phyloP scores from a whole-genome alignment of 2,888 invertebrate genomes.

The Drosophila quinaria region DNA sequence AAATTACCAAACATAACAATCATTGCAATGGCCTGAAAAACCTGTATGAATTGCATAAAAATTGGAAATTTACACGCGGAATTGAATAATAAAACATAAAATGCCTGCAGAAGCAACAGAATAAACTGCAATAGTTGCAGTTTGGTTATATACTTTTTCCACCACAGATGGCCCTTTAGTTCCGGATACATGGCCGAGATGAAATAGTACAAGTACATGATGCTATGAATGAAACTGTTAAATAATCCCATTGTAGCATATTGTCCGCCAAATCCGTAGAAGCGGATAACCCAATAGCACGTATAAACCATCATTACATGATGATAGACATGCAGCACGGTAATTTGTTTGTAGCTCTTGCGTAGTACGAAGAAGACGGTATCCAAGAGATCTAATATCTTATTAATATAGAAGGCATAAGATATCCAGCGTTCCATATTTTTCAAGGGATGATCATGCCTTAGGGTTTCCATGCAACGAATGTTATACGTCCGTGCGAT shows the following conservation, averaged over 20 bases:
- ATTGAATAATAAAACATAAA: constrained; percentile 35
- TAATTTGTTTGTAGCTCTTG: constrained; percentile 65
- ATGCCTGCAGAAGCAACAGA: constrained; percentile 32
- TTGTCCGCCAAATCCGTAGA: constrained; percentile 89
- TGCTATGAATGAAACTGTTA: constrained; percentile 91
- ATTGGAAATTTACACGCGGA: constrained; percentile 38
- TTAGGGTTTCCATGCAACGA: constrained; percentile 40
- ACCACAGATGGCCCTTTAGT: constrained; percentile 89
- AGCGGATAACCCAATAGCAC: constrained; percentile 13
- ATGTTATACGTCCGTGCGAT: not conserved
- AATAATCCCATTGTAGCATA: constrained; percentile 88
- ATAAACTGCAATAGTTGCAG: constrained; percentile 91
- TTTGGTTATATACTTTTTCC: constrained; percentile 94
- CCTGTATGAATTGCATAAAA: constrained; percentile 16
- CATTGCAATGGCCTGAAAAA: constrained; percentile 36
- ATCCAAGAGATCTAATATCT: constrained; percentile 58
- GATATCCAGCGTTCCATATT: constrained; percentile 30
- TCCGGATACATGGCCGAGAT: constrained; percentile 90
- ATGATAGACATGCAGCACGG: constrained; percentile 63
- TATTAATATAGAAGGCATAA: constrained; percentile 43
- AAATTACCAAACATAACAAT: constrained; percentile 50
- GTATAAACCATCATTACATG: constrained; percentile 48
- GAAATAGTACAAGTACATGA: constrained; percentile 94
- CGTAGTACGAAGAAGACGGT: constrained; percentile 64
- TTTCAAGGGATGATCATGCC: constrained; percentile 30